phyloP scores from a whole-genome alignment of 2,113 vertebrate species.

The Ovibos moschatus region DNA sequence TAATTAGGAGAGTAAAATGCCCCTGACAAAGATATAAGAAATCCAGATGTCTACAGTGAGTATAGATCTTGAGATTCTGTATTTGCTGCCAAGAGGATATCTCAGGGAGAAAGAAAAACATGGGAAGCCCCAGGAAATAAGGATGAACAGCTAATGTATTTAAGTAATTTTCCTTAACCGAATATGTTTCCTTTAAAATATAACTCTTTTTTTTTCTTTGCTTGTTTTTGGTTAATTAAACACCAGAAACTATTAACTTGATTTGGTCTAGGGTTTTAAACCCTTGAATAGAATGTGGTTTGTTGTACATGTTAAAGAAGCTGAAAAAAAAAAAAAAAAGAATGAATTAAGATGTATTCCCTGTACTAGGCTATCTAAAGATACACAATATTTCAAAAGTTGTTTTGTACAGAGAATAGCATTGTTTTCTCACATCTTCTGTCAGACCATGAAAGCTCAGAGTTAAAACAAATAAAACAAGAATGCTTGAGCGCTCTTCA shows the following conservation, averaged over 20 bases:
- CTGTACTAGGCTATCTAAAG: not conserved
- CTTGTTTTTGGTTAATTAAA: slow-evolving; percentile 52
- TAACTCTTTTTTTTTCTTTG: not conserved
- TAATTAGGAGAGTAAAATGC: slow-evolving; percentile 53
- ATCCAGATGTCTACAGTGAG: slow-evolving; percentile 3
- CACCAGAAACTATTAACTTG: slow-evolving; percentile 19
- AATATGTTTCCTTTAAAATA: slow-evolving; percentile 49
- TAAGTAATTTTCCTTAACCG: slow-evolving; percentile 27
- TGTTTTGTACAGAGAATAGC: not conserved
- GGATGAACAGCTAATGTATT: slow-evolving; percentile 29
- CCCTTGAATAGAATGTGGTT: not conserved
- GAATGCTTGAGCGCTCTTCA: not conserved
- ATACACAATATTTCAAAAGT: not conserved
- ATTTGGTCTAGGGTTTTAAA: slow-evolving; percentile 27
- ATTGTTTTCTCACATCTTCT: not conserved
- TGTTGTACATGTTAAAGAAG: not conserved
- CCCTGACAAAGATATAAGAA: slow-evolving; percentile 45
- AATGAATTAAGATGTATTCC: slow-evolving; percentile 48
- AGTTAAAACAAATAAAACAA: not conserved
- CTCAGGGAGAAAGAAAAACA: not conserved
- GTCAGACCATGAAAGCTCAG: not conserved
- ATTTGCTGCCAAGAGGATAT: slow-evolving; percentile 21
- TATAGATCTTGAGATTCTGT: slow-evolving; percentile 28
- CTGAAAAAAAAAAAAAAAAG: not conserved
- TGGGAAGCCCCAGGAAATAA: slow-evolving; percentile 48